A percentile compares a stretch with the other conserved stretches of the same genome.
phyloP scores from a whole-genome alignment of 1,140 invertebrate species.

The Drusus annulatus region DNA sequence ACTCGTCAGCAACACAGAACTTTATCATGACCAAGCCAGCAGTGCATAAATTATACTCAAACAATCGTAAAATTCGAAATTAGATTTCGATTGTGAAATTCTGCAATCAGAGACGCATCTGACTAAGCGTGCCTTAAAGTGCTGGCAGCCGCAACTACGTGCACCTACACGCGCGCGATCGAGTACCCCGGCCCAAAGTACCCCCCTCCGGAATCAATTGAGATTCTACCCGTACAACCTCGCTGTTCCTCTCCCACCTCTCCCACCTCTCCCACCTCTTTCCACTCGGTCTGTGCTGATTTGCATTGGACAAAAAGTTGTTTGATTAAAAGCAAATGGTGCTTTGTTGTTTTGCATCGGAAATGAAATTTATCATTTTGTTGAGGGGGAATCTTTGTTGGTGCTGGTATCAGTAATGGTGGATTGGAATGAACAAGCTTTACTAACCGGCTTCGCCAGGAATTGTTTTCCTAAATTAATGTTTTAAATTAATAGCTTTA shows the following conservation, averaged over 20 bases:
- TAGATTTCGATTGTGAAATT: conserved; percentile 10
- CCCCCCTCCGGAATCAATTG: conserved; percentile 9
- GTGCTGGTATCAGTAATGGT: too few species aligned
- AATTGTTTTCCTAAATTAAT: too few species aligned
- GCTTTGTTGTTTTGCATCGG: conserved; percentile 46
- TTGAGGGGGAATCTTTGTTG: not conserved
- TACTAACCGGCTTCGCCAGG: too few species aligned
- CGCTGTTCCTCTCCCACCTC: not conserved
- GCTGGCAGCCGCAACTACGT: conserved; percentile 7
- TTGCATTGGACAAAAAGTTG: conserved; percentile 43
- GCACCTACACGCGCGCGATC: conserved; percentile 19
- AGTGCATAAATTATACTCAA: too few species aligned
- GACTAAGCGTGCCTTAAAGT: not conserved
- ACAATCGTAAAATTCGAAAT: not conserved
- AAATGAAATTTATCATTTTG: conserved; percentile 35
- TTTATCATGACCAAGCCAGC: too few species aligned
- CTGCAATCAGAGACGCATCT: not conserved
- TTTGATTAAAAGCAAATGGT: conserved; percentile 47
- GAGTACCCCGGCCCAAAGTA: not conserved
- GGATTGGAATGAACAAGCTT: too few species aligned
- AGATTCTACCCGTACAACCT: conserved; percentile 24
- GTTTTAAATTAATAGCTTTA: too few species aligned
- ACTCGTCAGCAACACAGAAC: too few species aligned
- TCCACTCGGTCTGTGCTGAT: conserved; percentile 29
- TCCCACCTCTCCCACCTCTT: not conserved